Evolutionary conservation across 2,113 vertebrate species (phyloP).

Genomic region (Cisticola juncidis): DNA sequence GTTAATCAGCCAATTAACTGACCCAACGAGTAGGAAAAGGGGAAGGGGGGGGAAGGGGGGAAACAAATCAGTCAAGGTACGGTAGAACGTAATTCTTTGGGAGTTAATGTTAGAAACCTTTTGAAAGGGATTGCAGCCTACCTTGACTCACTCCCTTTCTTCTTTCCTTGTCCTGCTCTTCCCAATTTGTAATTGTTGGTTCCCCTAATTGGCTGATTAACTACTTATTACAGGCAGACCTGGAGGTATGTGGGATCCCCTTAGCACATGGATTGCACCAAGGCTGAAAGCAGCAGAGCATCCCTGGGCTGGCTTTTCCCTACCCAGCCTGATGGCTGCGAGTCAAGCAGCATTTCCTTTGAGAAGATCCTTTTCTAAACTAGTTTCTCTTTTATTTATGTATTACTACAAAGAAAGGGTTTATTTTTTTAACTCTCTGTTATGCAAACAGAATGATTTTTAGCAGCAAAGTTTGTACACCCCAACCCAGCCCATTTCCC

Average conservation of each 20-base stretch:
- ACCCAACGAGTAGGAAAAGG: slow-evolving; percentile 63
- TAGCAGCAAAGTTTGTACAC: background rate
- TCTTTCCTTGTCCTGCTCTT: slow-evolving; percentile 45
- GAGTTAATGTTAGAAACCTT: slow-evolving; percentile 68
- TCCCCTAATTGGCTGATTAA: slow-evolving; percentile 76
- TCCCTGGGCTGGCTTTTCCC: background rate
- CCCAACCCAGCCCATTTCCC: background rate
- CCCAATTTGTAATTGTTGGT: slow-evolving; percentile 72
- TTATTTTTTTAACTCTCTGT: background rate
- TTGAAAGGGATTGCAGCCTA: slow-evolving; percentile 69
- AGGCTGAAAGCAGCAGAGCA: slow-evolving; percentile 9
- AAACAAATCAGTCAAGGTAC: slow-evolving; percentile 72
- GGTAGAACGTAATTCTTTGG: slow-evolving; percentile 48
- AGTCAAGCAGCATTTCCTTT: background rate
- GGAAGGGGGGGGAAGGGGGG: slow-evolving; percentile 21
- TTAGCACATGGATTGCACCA: background rate
- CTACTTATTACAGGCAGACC: slow-evolving; percentile 46
- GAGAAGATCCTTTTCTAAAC: background rate
- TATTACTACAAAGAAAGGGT: background rate
- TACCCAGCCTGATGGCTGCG: background rate
- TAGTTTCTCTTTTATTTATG: background rate
- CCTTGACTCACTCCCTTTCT: slow-evolving; percentile 65
- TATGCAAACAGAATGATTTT: background rate
- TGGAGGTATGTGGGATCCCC: slow-evolving; percentile 22
- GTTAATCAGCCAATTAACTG: slow-evolving; percentile 80